Conservation (phyloP, 2,888 invertebrate species). For the Drosophila koepferae region DNA sequence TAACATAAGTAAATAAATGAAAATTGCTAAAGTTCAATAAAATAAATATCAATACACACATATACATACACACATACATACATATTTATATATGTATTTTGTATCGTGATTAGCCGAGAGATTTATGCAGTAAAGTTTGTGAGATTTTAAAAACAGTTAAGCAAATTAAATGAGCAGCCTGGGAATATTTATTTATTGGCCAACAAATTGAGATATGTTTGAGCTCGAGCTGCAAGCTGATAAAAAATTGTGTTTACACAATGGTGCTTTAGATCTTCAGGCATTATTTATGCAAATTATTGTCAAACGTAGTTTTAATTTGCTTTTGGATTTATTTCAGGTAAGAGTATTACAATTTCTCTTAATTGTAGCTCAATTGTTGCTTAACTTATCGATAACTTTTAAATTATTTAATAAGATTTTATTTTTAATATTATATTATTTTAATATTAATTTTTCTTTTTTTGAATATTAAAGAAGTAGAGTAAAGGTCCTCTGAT, state of each 20-base stretch:
- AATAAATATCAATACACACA: not conserved
- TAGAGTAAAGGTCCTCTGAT: too few relatives aligned
- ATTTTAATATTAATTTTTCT: too few relatives aligned
- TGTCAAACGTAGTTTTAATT: not conserved
- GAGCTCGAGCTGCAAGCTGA: not conserved
- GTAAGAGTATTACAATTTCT: not conserved
- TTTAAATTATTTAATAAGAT: not conserved
- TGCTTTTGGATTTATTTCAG: not conserved
- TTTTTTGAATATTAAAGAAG: too few relatives aligned
- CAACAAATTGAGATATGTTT: not conserved
- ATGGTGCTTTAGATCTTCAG: not conserved
- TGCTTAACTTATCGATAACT: not conserved
- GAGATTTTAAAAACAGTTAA: constrained; percentile 15
- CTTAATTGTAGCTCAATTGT: not conserved
- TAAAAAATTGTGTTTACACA: not conserved
- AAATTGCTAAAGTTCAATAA: not conserved
- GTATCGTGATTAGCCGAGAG: not conserved
- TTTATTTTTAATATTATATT: not conserved
- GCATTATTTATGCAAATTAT: not conserved
- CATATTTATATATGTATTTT: not conserved
- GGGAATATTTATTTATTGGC: constrained; percentile 11
- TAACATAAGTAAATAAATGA: constrained; percentile 1
- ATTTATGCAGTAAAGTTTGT: constrained; percentile 3
- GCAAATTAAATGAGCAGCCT: constrained; percentile 13
- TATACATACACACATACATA: not conserved